These are phyloP conservation scores for Pyrrhia umbra DNA, from an alignment of 2,888 invertebrate species.

Conservation along the genomic window DNA sequence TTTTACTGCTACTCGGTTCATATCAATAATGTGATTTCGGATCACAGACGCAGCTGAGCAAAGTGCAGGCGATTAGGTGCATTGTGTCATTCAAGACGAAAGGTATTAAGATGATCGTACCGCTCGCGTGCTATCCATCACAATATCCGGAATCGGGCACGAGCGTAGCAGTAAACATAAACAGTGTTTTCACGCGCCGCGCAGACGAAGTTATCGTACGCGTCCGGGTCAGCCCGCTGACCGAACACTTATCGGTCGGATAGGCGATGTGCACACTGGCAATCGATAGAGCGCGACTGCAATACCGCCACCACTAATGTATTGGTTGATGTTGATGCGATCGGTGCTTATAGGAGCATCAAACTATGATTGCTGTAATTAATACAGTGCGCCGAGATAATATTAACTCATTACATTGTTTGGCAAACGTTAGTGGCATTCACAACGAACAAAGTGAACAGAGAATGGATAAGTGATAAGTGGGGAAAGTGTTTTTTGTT, in stretches of 20 bases:
- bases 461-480: background rate
- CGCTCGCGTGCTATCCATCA: slow-evolving; percentile 40
- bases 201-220: slow-evolving; percentile 79
- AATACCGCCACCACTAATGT: slow-evolving; percentile 5
- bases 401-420: background rate
- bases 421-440: background rate
- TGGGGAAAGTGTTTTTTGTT: too few relatives aligned
- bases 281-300: slow-evolving; percentile 29
- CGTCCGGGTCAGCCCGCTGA: slow-evolving; percentile 81
- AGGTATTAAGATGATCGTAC: slow-evolving; percentile 36
- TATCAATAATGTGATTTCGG: background rate
- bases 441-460: background rate
- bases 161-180: slow-evolving; percentile 71
- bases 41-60: background rate
- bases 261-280: slow-evolving; percentile 47
- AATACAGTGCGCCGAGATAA: slow-evolving; percentile 1
- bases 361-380: slow-evolving; percentile 13
- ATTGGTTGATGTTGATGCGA: slow-evolving; percentile 20
- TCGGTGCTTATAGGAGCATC: slow-evolving; percentile 14
- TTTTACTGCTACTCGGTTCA: background rate
- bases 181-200: slow-evolving; percentile 78
- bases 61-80: slow-evolving; percentile 1
- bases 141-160: slow-evolving; percentile 67
- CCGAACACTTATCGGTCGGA: slow-evolving; percentile 53
- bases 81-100: slow-evolving; percentile 3